Evolutionary conservation across 1,140 invertebrate genomes (phyloP).

Genomic region (Drosophila ficusphila): DNA sequence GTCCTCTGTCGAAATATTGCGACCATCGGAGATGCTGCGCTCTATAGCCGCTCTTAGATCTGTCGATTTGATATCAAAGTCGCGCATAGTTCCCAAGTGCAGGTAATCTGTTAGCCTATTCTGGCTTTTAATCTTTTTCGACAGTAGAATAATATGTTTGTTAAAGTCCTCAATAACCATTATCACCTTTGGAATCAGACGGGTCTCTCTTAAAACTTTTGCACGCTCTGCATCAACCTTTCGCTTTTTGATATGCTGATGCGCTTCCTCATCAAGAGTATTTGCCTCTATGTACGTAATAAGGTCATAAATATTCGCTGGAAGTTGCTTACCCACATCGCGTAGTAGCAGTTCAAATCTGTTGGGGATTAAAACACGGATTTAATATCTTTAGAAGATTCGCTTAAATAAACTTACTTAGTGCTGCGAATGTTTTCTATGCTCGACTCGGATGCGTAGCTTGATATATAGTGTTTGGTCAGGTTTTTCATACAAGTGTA

Average conservation of each 20-base stretch:
- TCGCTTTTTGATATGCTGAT: conserved; percentile 51
- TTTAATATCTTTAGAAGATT: not conserved
- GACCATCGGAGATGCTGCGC: conserved; percentile 66
- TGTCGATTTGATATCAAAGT: conserved; percentile 86
- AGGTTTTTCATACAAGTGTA: conserved; percentile 75
- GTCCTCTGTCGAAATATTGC: conserved; percentile 51
- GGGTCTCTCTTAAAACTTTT: conserved; percentile 87
- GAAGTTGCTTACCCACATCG: conserved; percentile 86
- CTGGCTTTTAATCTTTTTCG: conserved; percentile 86
- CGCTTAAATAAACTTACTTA: conserved; percentile 49
- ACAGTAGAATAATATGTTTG: conserved; percentile 86
- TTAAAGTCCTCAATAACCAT: conserved; percentile 87
- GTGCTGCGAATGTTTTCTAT: conserved; percentile 46
- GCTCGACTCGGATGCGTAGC: conserved; percentile 22
- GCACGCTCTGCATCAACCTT: conserved; percentile 84
- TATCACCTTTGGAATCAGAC: conserved; percentile 86
- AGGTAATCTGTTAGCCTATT: conserved; percentile 85
- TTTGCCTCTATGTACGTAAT: conserved; percentile 86
- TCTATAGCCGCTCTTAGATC: conserved; percentile 85
- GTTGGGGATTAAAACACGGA: not conserved
- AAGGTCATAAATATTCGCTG: conserved; percentile 85
- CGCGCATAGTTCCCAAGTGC: conserved; percentile 86
- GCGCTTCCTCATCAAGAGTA: conserved; percentile 65
- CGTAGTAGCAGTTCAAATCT: conserved; percentile 86
- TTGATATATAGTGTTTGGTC: conserved; percentile 65